Conservation (phyloP, 2,113 vertebrate species). For the Catharus bicknelli region DNA sequence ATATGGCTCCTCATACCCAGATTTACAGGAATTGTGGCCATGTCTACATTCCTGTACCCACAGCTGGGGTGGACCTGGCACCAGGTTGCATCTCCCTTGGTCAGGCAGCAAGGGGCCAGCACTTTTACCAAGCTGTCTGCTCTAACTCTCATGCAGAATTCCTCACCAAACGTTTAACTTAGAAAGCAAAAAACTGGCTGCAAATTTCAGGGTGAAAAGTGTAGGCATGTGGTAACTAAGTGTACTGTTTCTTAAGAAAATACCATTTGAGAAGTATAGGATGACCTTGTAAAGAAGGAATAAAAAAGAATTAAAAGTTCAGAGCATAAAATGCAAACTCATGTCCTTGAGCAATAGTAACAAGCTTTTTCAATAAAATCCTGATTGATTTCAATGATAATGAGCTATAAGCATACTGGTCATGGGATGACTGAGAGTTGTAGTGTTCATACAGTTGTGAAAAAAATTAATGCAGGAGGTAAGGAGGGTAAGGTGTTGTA, state of each 20-base stretch:
- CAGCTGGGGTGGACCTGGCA: fast-evolving
- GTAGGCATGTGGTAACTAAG: background rate
- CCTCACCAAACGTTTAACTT: background rate
- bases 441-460: background rate
- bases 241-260: background rate
- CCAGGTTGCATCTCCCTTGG: fast-evolving
- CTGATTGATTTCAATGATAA: background rate
- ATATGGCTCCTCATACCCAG: background rate
- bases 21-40: background rate
- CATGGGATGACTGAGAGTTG: background rate
- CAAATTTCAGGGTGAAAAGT: background rate
- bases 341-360: background rate
- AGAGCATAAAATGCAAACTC: background rate
- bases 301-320: background rate
- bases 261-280: background rate
- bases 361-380: background rate
- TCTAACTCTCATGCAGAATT: background rate
- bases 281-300: background rate
- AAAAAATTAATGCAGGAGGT: background rate
- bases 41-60: background rate
- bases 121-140: background rate
- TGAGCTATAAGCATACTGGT: background rate
- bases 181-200: background rate
- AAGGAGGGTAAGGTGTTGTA: background rate
- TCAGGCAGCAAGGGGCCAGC: background rate